phyloP scores from a whole-genome alignment of 2,113 vertebrate species.

The Edolisoma coerulescens region DNA sequence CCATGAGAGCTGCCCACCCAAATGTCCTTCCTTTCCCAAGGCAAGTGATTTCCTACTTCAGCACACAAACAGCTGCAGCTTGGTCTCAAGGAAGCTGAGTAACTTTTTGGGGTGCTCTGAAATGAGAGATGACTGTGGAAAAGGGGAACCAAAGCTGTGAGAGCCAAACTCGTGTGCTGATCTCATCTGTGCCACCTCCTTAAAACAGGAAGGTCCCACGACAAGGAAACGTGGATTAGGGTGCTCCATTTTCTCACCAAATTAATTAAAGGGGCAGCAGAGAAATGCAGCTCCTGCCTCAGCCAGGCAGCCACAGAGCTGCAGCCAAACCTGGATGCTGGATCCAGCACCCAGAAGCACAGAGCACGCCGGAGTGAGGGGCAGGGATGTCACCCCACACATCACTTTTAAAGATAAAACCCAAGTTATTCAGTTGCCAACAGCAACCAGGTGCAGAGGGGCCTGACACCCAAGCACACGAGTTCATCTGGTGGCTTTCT shows the following conservation, averaged over 20 bases:
- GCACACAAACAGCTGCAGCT: neutral
- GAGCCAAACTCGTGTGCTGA: neutral
- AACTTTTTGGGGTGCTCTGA: neutral
- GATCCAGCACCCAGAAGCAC: neutral
- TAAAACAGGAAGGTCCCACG: neutral
- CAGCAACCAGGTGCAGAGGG: neutral
- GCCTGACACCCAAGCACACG: neutral
- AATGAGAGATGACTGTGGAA: neutral
- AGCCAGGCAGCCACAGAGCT: neutral
- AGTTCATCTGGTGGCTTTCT: neutral
- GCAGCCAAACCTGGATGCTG: neutral
- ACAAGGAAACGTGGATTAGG: rapidly evolving
- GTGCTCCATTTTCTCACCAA: neutral
- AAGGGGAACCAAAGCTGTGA: too few species aligned
- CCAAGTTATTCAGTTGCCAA: neutral
- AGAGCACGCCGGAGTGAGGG: rapidly evolving
- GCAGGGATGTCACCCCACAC: neutral
- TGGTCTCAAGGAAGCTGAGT: neutral
- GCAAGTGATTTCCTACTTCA: neutral
- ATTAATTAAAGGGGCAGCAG: neutral
- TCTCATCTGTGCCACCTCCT: neutral
- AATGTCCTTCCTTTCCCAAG: neutral
- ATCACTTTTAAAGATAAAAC: neutral
- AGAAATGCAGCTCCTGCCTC: neutral
- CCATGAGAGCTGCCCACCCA: neutral